Base-by-base conservation (phyloP, 2,797 vertebrate genomes). In the Vultur gryphus region DNA sequence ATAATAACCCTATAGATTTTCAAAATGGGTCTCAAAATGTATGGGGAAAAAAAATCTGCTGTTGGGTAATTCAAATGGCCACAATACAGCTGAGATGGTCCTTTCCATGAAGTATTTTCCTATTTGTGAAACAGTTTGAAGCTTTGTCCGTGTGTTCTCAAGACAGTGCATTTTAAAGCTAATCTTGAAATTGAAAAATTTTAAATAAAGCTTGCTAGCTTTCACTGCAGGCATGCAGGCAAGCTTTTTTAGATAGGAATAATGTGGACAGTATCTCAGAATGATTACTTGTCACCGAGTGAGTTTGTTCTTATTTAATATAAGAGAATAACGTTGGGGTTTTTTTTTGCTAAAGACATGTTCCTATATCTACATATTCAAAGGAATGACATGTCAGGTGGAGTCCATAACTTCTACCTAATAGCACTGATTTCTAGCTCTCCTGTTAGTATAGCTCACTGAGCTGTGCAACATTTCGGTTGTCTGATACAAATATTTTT, bases 331-430 rank as follows among this genome's bases (percentile, higher is more conserved):
- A 51, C 9, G 37, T 37, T 37, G 37, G 37, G 9, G 9, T 54
- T 44, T 44, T 55, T 18, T n/a, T 69, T 65, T 44, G 3, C 25
- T 66, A 10, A 64, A 48, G 33, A 25, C 4, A 8, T 18, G 7
- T 51, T 52, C 6, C 18, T 84, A 1, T 71, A 26, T 21, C 28
- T 84, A 1, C 0, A 0, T 81, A 37, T 3, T 76, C 41, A 71
- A 58, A 76, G 39, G 58, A 92, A 43, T 13, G 26, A 37, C 4
- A 4, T 13, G 14, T 49, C 26, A 20, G 2, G 9, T 64, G 51
- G 10, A 39, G 16, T 77, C 43, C 1, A 0, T 80, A 70, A 55
- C n/a, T 86, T 86, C 23, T 52, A 15, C 24, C 15, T 64, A 39
- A 37, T 2, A 49, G 7, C 0, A 2, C 16, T 69, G 26, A 11